phyloP scores from a whole-genome alignment of 2,113 vertebrate genomes.

The Pagrus major region DNA sequence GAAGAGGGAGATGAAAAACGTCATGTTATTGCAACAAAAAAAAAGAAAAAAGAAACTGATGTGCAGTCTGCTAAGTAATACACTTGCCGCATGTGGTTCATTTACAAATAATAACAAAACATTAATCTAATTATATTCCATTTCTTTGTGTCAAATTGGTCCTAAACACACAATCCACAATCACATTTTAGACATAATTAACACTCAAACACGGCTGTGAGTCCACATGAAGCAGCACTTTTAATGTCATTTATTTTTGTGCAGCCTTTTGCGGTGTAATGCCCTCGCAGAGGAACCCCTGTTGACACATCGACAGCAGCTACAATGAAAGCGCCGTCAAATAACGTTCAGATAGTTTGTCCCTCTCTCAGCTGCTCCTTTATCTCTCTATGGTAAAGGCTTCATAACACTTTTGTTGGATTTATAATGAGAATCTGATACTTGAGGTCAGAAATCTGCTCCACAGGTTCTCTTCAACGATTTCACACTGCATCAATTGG shows the following conservation, averaged over 20 bases:
- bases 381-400: conserved; percentile 6
- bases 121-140: not conserved
- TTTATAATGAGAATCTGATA: conserved; percentile 22
- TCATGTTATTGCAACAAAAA: not conserved
- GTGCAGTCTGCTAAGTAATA: too few relatives aligned
- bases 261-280: conserved; percentile 10
- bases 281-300: conserved; percentile 9
- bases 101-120: not conserved
- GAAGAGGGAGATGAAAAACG: not conserved
- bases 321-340: conserved; percentile 15
- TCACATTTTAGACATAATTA: not conserved
- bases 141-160: not conserved
- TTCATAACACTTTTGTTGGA: conserved; percentile 18
- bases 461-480: conserved; percentile 1
- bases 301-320: conserved; percentile 12
- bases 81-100: too few relatives aligned
- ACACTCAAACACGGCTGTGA: not conserved
- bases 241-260: conserved; percentile 10
- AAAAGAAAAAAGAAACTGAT: not conserved
- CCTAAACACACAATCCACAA: not conserved
- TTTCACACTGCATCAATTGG: conserved; percentile 34
- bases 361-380: not conserved
- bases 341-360: conserved; percentile 15
- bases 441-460: conserved; percentile 30
- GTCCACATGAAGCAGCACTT: not conserved